Conservation (phyloP, 2,888 invertebrate species). For the Carcina quercana region DNA sequence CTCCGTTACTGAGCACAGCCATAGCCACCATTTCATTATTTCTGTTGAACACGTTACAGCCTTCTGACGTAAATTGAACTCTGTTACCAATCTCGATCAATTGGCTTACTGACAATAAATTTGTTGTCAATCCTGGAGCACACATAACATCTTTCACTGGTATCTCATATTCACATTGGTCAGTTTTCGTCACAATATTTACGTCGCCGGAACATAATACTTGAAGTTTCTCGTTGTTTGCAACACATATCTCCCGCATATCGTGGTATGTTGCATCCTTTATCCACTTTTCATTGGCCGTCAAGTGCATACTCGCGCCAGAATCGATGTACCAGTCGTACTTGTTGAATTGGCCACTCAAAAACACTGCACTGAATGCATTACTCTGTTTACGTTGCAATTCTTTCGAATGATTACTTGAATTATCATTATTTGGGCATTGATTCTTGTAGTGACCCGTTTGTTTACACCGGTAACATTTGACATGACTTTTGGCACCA, state of each 20-base stretch:
- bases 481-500: constrained; percentile 5
- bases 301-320: constrained; percentile 18
- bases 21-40: constrained; percentile 9
- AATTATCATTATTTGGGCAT: constrained; percentile 13
- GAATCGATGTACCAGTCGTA: constrained; percentile 18
- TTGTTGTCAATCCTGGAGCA: constrained; percentile 18
- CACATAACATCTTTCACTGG: constrained; percentile 16
- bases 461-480: constrained; percentile 21
- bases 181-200: constrained; percentile 14
- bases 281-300: constrained; percentile 16
- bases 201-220: constrained; percentile 16
- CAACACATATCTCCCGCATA: constrained; percentile 15
- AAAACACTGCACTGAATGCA: constrained; percentile 20
- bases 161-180: constrained; percentile 10
- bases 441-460: constrained; percentile 19
- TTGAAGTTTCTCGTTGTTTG: constrained; percentile 12
- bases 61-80: constrained; percentile 4
- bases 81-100: constrained; percentile 14
- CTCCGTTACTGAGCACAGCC: constrained; percentile 11
- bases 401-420: no score
- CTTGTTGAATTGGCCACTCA: constrained; percentile 20
- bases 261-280: background rate
- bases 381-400: constrained; percentile 14
- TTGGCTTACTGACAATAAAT: constrained; percentile 19
- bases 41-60: constrained; percentile 11